Evolutionary conservation across 92 coral and sea anemone species (phyloP), one percentile per base, ranked within the genome.

Genomic region (Epizoanthus rinbou): DNA sequence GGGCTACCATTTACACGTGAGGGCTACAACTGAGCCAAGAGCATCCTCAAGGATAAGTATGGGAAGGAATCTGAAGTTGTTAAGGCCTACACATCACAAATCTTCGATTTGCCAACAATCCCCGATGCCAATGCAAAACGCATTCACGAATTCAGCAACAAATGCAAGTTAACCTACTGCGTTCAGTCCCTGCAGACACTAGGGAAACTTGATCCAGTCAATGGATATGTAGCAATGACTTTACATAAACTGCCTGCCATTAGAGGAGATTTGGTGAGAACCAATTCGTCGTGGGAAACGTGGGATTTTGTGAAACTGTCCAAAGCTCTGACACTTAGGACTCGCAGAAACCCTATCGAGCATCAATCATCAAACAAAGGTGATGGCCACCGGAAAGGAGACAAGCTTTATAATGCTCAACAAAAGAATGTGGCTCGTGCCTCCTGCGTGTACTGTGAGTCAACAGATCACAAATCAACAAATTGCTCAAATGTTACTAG

Each of bases 1-100:
- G 70, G 82, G 1, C 35, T 76, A 9, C 82, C 82, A 11, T 76
- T 47, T 56, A 47, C 74, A 17, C 3, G 31, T 28, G 82, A 76
- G 21, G 82, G 82, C 11, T 47, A 76, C 41, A 76, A 47, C 35
- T 3, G 82, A 76, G 73, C 82, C 6, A 76, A 50, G 57, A 19
- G 70, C 22, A 76, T 76, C 5, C 64, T 74, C n/a, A 41, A 24
- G 19, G 80, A 74, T 3, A 16, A 57, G 18, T 74, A 74, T 24
- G 65, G 82, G 9, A 76, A 76, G 35, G 73, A 76, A 1, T 50
- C 74, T 28, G 74, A 76, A 57, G 57, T 76, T 56, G 82, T 76
- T 6, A 68, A 68, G 35, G 23, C 74, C 24, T 68, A n/a, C n/a
- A 68, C 35, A 8, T 2, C 43, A 2, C 43, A 37, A 5, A 37